Evolutionary conservation across 2,113 vertebrate genomes (phyloP).

Genomic region (Uropsilus gracilis): DNA sequence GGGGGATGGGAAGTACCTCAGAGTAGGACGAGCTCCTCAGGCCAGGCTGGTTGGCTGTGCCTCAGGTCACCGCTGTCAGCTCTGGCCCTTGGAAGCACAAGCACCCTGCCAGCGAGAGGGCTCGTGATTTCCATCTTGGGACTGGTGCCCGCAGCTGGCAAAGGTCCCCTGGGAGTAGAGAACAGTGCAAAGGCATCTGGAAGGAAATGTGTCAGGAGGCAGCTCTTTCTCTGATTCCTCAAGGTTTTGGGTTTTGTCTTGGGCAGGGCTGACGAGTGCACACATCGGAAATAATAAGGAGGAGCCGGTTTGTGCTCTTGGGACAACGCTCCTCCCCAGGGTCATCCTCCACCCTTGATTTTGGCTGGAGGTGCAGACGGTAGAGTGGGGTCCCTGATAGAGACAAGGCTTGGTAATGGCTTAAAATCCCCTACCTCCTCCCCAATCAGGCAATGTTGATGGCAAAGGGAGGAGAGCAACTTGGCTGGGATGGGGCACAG

Average conservation of each 20-base stretch:
- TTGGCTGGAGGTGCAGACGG: background rate
- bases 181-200: background rate
- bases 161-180: background rate
- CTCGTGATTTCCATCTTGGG: background rate
- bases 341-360: fast-evolving
- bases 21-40: background rate
- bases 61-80: background rate
- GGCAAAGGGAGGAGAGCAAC: background rate
- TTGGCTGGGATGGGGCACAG: background rate
- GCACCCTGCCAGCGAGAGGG: background rate
- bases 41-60: background rate
- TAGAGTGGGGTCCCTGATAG: no score
- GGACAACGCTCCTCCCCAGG: fast-evolving
- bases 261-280: background rate
- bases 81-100: background rate
- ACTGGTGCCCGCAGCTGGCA: background rate
- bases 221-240: background rate
- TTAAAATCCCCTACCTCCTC: background rate
- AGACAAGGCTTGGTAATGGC: no score
- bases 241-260: background rate
- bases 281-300: background rate
- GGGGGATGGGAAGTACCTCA: background rate
- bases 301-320: background rate
- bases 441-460: background rate
- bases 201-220: background rate